Base-by-base conservation (phyloP, 2,797 vertebrate genomes). In the Darevskia nairensis region DNA sequence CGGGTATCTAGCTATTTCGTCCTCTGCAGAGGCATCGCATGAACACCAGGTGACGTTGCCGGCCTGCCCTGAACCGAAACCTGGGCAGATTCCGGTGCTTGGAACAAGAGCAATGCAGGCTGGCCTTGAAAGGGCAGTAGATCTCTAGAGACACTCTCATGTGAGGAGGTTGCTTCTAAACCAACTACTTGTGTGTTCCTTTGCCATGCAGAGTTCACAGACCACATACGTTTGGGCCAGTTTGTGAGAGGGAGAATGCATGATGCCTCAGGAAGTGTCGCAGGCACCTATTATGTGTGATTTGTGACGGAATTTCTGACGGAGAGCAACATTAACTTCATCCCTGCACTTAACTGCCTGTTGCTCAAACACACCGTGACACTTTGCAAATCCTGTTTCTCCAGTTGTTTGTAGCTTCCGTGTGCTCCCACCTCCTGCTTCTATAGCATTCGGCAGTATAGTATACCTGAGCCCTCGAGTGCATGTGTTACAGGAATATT, bases 31-130 rank as follows among this genome's bases (percentile, higher is more conserved):
- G 50, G 23, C 61, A 55, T 8, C 7, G 3, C 39, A 39, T 39
- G 6, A 74, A 76, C 86, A 82, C 78, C 79, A 88, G 89, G n/a
- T 82, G 89, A 86, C 27, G 39, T 6, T 85, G 61, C 50, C 50
- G 79, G 25, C 55, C 81, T 76, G 59, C 71, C 61, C 41, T 75
- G 84, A n/a, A 66, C 61, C 32, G 41, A 69, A 81, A 5, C 21
- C 1, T 64, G 39, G n/a, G 25, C 59, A 55, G 74, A 29, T 81
- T 41, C 11, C 8, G 25, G 35, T 25, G 41, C 41, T 46, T 7
- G n/a, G 8, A 29, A 61, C n/a, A 46, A 55, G 29, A 50, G 6
- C 83, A 50, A 59, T 41, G 35, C 19, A n/a, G 8, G 29, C 41
- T 44, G 11, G 1, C 29, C 68, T 10, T 55, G 50, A 8, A 59